These are phyloP conservation scores for Acrobasis repandana DNA, from an alignment of 2,888 invertebrate genomes.

Conservation along the genomic window DNA sequence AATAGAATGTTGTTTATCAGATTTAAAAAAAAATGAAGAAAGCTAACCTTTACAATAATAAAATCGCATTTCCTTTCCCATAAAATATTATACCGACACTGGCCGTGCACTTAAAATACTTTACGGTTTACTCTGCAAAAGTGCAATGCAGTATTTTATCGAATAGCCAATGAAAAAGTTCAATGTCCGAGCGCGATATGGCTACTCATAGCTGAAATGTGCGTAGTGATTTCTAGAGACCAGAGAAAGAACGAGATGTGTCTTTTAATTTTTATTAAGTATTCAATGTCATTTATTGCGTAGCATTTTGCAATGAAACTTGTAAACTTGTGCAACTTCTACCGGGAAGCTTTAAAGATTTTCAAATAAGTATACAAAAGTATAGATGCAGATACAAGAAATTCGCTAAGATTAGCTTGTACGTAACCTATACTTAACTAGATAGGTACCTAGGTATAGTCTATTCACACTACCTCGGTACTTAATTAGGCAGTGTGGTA, in stretches of 20 bases:
- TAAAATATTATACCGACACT: conserved; percentile 6
- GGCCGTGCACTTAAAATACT: conserved; percentile 11
- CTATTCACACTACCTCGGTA: too few species aligned
- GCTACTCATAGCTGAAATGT: conserved; percentile 36
- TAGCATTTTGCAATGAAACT: conserved; percentile 11
- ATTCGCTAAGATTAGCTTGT: neutral
- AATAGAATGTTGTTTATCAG: too few species aligned
- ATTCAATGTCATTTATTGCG: neutral
- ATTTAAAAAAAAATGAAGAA: too few species aligned
- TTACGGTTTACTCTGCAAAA: conserved; percentile 13
- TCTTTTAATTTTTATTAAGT: neutral
- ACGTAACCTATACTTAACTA: too few species aligned
- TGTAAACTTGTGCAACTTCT: conserved; percentile 14
- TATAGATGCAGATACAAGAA: neutral
- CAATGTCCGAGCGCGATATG: conserved; percentile 54
- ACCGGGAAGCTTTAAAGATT: conserved; percentile 10
- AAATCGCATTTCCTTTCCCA: neutral
- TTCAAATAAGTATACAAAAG: conserved; percentile 3
- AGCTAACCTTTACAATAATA: neutral
- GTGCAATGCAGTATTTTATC: conserved; percentile 17
- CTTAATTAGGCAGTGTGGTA: too few species aligned
- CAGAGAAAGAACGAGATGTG: conserved; percentile 6
- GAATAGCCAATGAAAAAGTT: conserved; percentile 45
- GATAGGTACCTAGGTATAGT: too few species aligned
- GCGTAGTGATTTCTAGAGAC: conserved; percentile 42